phyloP scores from a whole-genome alignment of 1,140 invertebrate species.

The Papilio glaucus region DNA sequence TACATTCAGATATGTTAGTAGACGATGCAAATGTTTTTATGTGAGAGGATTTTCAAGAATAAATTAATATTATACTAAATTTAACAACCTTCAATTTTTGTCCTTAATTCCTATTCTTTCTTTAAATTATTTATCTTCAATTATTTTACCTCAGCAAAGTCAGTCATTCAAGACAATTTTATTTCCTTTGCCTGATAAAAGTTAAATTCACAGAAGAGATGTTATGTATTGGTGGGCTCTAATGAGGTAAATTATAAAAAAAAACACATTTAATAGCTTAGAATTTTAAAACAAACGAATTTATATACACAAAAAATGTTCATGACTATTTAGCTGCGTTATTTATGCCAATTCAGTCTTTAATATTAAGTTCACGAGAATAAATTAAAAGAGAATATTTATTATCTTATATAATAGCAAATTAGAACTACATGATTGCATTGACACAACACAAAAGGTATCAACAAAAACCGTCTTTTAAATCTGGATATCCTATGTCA shows the following conservation, averaged over 20 bases:
- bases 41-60: not conserved
- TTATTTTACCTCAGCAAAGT: not conserved
- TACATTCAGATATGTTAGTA: slow-evolving; percentile 82
- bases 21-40: slow-evolving; percentile 53
- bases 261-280: slow-evolving; percentile 9
- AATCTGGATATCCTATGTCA: slow-evolving; percentile 85
- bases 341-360: slow-evolving; percentile 79
- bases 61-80: not conserved
- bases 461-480: slow-evolving; percentile 90
- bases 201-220: not conserved
- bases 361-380: slow-evolving; percentile 58
- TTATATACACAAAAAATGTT: not conserved
- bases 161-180: not conserved
- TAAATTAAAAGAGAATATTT: slow-evolving; percentile 39
- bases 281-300: not conserved
- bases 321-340: slow-evolving; percentile 52
- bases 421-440: slow-evolving; percentile 83
- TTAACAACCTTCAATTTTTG: not conserved
- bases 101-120: not conserved
- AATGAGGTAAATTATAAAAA: not conserved
- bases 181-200: not conserved
- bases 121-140: not conserved
- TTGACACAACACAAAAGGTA: slow-evolving; percentile 84
- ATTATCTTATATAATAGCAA: slow-evolving; percentile 39
- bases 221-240: not conserved